Base-by-base conservation (phyloP, 2,888 invertebrate species). In the Drosophila mercatorum region DNA sequence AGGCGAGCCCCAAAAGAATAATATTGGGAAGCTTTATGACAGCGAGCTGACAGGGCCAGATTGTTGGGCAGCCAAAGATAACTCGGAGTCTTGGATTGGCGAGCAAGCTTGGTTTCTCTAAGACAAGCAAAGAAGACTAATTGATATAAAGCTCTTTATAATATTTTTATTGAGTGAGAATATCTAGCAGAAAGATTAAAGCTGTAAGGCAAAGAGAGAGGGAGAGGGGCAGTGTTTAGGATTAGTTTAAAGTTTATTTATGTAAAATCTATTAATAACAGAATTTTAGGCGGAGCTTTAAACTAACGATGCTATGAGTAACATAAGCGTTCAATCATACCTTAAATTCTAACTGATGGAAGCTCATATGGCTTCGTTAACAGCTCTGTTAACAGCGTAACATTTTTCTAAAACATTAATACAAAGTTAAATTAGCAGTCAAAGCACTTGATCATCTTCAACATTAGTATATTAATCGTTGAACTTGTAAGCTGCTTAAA, bases 11-110 rank as follows among this genome's bases (percentile, higher is more conserved):
- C 38, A 17, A 10, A 63, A 52, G 40, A 44, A 55, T 41, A 61
- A 52, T 55, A 61, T 62, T 47, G 49, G 6, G 57, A 28, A 64
- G 31, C 41, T 40, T 65, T 66, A 58, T 59, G 72, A 67, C 46
- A 67, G 44, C 61, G 43, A 47, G 44, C 44, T 61, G 49, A 22
- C 63, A 31, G 26, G 14, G 14, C 36, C 10, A n/a, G 26, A 61
- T 57, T 44, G 38, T 41, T 55, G 41, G 10, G 34, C 41, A 49
- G 40, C 28, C 41, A 12, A 7, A 26, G 41, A 58, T 58, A 38
- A 26, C 28, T 31, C 1, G 11, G 34, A 51, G 11, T 17, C 28
- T 41, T 5, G 41, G 55, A 56, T 26, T 40, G 7, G 3, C 6
- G 3, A 12, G 6, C 22, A 12, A 36, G 34, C 34, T 12, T 17